A percentile compares a stretch with the other conserved stretches of the same genome.
phyloP scores from a whole-genome alignment of 2,888 invertebrate species.

The Xanthorhoe designata region DNA sequence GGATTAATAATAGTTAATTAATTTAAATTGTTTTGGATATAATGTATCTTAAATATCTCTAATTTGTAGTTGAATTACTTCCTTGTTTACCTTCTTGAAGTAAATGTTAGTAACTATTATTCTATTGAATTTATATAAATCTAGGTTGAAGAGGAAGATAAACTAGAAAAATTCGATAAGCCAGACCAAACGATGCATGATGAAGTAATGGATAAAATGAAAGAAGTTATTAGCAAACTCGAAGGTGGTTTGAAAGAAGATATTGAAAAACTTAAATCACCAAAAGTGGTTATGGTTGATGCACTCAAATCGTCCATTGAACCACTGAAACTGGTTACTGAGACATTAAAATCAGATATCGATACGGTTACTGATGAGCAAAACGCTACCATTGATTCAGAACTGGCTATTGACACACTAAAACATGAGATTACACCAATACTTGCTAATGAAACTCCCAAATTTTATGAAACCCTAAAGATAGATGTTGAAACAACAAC shows the following conservation, averaged over 20 bases:
- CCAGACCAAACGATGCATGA: constrained; percentile 64
- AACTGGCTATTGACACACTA: constrained; percentile 1
- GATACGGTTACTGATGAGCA: constrained; percentile 7
- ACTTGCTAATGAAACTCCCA: neutral
- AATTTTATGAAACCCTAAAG: neutral
- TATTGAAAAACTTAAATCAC: constrained; percentile 29
- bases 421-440: constrained; percentile 12
- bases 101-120: constrained; percentile 21
- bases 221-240: constrained; percentile 74
- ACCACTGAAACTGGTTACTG: constrained; percentile 38
- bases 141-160: constrained; percentile 70
- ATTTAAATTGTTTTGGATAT: too few relatives aligned
- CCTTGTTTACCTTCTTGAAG: constrained; percentile 3
- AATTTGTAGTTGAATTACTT: constrained; percentile 25
- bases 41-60: too few relatives aligned
- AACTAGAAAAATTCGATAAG: constrained; percentile 70
- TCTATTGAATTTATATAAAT: constrained; percentile 35
- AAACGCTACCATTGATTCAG: constrained; percentile 18
- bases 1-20: neutral
- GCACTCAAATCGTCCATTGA: constrained; percentile 29
- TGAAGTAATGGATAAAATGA: constrained; percentile 73
- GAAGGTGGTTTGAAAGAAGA: constrained; percentile 64
- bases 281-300: constrained; percentile 30
- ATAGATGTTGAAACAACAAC: constrained; percentile 13
- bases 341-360: neutral